Evolutionary conservation across 2,888 invertebrate genomes (phyloP), one percentile per base, ranked within the genome.

Genomic region (Ephialtes manifestator): DNA sequence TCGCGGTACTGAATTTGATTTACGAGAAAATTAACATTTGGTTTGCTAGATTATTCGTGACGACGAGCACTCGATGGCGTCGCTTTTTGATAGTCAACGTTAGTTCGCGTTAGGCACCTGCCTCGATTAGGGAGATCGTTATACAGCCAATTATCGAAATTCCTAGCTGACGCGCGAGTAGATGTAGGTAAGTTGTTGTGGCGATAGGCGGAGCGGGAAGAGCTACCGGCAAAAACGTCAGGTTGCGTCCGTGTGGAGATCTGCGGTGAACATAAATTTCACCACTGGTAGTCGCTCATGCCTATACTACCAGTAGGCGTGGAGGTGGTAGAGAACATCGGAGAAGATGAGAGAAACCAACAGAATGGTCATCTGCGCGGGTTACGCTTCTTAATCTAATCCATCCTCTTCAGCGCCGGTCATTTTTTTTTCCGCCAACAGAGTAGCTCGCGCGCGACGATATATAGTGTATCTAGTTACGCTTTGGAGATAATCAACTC

Each of bases 401-500:
- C 55, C 77, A 43, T 74, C 60, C 63, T 67, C 48, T 53, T 83
- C 18, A 55, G 15, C 53, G 53, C 35, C 39, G 72, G 67, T 55
- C 43, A 53, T 83, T 82, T 55, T 43, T 72, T 48, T 28, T 60
- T 68, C 5, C 18, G 18, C 18, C 24, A 43, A 43, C 15, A 31
- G 46, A 18, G 43, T 24, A 71, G 28, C 76, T 65, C 55, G 28
- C 18, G 43, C 28, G 8, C 18, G 24, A 68, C 67, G 51, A 71
- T 82, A 58, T 79, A 51, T 72, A 24, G 15, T 55, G 46, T 72
- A 77, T 65, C 79, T 68, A 85, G 85, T 83, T 83, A 83, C 82
- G 75, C 85, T 82, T 85, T 85, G 71, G 85, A 80, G 82, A 85
- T 83, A 85, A 85, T 85, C 82, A 85, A 85, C 85, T 85, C 82